Evolutionary conservation across 2,797 vertebrate genomes (phyloP).

Genomic region (Pempheris klunzingeri): DNA sequence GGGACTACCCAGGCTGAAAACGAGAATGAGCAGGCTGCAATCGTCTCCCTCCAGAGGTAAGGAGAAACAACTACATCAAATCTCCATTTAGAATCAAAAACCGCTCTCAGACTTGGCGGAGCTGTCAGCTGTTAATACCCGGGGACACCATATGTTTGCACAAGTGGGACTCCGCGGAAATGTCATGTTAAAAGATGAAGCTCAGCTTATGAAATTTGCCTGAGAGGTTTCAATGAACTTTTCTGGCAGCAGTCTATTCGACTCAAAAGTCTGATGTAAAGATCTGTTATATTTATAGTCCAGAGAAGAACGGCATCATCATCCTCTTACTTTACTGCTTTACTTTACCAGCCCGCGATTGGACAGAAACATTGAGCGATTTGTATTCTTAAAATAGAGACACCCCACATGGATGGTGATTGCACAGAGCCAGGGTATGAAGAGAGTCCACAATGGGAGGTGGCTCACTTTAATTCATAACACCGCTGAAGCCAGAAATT

Average conservation of each 20-base stretch:
- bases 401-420: slow-evolving; percentile 44
- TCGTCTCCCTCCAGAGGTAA: slow-evolving; percentile 99
- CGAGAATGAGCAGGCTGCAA: slow-evolving; percentile 98
- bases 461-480: slow-evolving; percentile 71
- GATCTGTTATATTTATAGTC: background rate
- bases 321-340: background rate
- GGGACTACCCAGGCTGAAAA: slow-evolving; percentile 98
- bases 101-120: background rate
- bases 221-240: slow-evolving; percentile 31
- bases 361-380: background rate
- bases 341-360: background rate
- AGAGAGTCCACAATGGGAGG: slow-evolving; percentile 59
- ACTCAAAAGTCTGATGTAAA: background rate
- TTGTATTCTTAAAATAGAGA: slow-evolving; percentile 56
- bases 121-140: slow-evolving; percentile 21
- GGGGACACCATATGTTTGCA: slow-evolving; percentile 42
- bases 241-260: slow-evolving; percentile 9
- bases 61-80: slow-evolving; percentile 61
- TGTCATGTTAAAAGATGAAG: slow-evolving; percentile 37
- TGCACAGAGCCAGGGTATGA: slow-evolving; percentile 42
- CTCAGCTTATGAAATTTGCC: slow-evolving; percentile 20
- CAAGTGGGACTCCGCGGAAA: slow-evolving; percentile 22
- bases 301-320: background rate
- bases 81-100: slow-evolving; percentile 19
- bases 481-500: slow-evolving; percentile 39